A percentile compares a stretch with the other conserved stretches of the same genome.
phyloP scores from a whole-genome alignment of 2,113 vertebrate species.

The Odocoileus hemionus region DNA sequence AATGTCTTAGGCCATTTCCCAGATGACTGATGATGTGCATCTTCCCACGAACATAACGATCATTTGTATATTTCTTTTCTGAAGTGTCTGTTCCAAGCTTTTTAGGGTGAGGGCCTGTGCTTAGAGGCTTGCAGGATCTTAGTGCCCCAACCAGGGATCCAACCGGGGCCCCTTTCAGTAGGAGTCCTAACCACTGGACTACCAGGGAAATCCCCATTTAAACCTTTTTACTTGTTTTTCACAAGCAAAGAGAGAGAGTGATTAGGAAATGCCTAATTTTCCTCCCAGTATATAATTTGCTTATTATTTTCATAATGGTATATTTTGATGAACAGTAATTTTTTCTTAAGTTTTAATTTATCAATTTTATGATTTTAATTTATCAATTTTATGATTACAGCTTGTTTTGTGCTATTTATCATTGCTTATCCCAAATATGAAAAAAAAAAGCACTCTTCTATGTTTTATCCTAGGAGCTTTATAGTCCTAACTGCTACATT shows the following conservation, averaged over 20 bases:
- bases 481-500: background rate
- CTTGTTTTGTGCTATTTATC: background rate
- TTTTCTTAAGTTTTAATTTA: background rate
- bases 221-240: background rate
- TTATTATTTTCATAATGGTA: background rate
- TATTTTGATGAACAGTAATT: background rate
- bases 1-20: background rate
- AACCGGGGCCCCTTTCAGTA: background rate
- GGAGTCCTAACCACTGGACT: background rate
- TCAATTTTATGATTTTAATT: background rate
- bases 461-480: background rate
- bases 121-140: background rate
- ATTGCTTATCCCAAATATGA: background rate
- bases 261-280: background rate
- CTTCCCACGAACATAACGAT: background rate
- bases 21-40: background rate
- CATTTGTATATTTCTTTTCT: background rate
- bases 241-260: background rate
- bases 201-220: background rate
- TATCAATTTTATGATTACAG: background rate
- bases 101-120: background rate
- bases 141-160: background rate
- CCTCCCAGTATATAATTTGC: background rate
- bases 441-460: background rate
- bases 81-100: background rate